Conservation (phyloP, 2,888 invertebrate genomes). For the Torymus tubicola region DNA sequence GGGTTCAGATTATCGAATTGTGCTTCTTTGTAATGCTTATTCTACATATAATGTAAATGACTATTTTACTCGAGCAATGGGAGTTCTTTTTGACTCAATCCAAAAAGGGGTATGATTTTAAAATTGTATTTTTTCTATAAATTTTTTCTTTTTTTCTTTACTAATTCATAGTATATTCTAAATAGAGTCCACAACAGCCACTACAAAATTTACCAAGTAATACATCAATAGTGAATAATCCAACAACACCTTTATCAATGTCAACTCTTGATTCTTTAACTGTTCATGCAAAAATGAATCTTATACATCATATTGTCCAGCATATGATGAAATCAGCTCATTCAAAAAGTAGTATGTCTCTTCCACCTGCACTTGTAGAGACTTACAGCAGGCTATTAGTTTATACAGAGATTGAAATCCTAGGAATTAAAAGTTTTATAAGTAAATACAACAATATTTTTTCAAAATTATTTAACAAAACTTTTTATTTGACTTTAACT, state of each 20-base stretch:
- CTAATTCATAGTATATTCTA: constrained; percentile 1
- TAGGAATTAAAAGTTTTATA: constrained; percentile 97
- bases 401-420: constrained; percentile 96
- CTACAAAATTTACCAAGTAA: constrained; percentile 77
- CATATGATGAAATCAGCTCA: constrained; percentile 94
- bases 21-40: constrained; percentile 95
- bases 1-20: constrained; percentile 93
- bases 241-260: constrained; percentile 93
- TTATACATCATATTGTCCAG: constrained; percentile 90
- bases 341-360: constrained; percentile 88
- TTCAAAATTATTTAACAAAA: too few species aligned
- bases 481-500: background rate
- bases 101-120: constrained; percentile 77
- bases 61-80: constrained; percentile 94
- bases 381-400: constrained; percentile 95
- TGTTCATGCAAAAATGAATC: constrained; percentile 96
- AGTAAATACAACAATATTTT: constrained; percentile 33
- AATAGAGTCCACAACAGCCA: constrained; percentile 75
- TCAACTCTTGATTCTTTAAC: constrained; percentile 94
- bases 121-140: background rate
- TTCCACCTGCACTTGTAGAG: constrained; percentile 95
- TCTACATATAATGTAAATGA: constrained; percentile 91
- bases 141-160: constrained; percentile 7
- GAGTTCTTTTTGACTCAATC: constrained; percentile 91
- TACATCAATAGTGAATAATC: constrained; percentile 78